Percentiles rank a stretch among this genome's conserved stretches.
Evolutionary conservation across 37 sponge, comb jelly and placozoan genomes (phyloP).

Genomic region (Tethya wilhelma): DNA sequence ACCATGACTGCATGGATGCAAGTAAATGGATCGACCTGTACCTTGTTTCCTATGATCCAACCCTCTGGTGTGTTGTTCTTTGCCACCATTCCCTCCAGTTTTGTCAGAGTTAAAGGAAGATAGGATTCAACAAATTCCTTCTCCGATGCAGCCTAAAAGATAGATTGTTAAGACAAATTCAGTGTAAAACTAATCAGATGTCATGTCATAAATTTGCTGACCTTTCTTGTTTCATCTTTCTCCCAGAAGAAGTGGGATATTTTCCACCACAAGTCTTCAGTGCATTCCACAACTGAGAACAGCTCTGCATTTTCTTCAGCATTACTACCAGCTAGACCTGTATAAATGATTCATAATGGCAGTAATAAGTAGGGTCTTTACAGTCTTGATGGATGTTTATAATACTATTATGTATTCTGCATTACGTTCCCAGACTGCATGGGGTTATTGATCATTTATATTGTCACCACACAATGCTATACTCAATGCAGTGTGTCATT

Average conservation of each 20-base stretch:
- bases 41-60: slow-evolving; percentile 59
- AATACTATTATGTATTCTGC: too few relatives aligned
- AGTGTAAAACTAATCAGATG: neutral
- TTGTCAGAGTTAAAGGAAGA: slow-evolving; percentile 36
- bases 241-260: slow-evolving; percentile 39
- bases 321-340: slow-evolving; percentile 53
- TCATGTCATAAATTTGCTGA: neutral
- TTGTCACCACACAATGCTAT: too few relatives aligned
- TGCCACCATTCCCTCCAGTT: slow-evolving; percentile 23
- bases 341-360: neutral
- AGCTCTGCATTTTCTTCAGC: slow-evolving; percentile 33
- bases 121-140: slow-evolving; percentile 2
- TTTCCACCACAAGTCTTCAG: slow-evolving; percentile 38
- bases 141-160: slow-evolving; percentile 6
- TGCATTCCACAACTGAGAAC: slow-evolving; percentile 18
- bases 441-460: neutral
- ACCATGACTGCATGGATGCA: too few relatives aligned
- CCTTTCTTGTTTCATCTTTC: slow-evolving; percentile 64
- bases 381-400: too few relatives aligned
- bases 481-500: too few relatives aligned
- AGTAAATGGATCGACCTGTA: neutral
- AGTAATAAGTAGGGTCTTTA: too few relatives aligned
- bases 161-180: neutral
- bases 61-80: slow-evolving; percentile 16
- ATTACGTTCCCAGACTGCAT: neutral